Conservation (phyloP, 2,888 invertebrate species). For the Hirtodrosophila cameraria region DNA sequence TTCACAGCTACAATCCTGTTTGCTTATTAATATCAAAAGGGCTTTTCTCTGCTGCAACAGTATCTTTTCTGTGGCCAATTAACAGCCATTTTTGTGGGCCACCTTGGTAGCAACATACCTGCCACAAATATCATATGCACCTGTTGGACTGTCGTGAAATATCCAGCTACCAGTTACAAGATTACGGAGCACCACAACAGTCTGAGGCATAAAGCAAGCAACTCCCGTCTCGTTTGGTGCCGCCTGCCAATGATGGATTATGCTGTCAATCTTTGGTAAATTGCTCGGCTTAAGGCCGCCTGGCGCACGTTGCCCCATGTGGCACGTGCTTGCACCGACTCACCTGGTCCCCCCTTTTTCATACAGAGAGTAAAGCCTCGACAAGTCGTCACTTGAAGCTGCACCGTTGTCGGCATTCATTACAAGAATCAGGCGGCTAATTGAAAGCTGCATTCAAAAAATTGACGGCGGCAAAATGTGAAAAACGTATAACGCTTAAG, state of each 20-base stretch:
- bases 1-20: constrained; percentile 2
- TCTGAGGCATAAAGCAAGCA: neutral
- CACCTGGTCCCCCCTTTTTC: neutral
- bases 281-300: constrained; percentile 68
- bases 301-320: constrained; percentile 54
- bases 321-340: constrained; percentile 48
- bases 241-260: constrained; percentile 69
- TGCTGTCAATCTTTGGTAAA: constrained; percentile 77
- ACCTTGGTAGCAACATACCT: constrained; percentile 10
- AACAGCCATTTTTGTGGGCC: constrained; percentile 36
- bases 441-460: constrained; percentile 75
- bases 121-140: constrained; percentile 60
- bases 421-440: constrained; percentile 76
- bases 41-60: constrained; percentile 9
- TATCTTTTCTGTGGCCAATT: constrained; percentile 24
- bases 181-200: constrained; percentile 14
- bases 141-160: constrained; percentile 60
- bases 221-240: constrained; percentile 5
- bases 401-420: constrained; percentile 67
- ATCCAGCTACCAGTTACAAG: constrained; percentile 54
- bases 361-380: constrained; percentile 35
- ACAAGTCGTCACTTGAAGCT: constrained; percentile 68
- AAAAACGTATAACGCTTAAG: constrained; percentile 35
- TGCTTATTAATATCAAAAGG: constrained; percentile 3
- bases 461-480: constrained; percentile 63